Percentiles rank a stretch among this genome's conserved stretches.
Conservation (phyloP, 2,797 vertebrate species). For the Dicrostonyx torquatus region DNA sequence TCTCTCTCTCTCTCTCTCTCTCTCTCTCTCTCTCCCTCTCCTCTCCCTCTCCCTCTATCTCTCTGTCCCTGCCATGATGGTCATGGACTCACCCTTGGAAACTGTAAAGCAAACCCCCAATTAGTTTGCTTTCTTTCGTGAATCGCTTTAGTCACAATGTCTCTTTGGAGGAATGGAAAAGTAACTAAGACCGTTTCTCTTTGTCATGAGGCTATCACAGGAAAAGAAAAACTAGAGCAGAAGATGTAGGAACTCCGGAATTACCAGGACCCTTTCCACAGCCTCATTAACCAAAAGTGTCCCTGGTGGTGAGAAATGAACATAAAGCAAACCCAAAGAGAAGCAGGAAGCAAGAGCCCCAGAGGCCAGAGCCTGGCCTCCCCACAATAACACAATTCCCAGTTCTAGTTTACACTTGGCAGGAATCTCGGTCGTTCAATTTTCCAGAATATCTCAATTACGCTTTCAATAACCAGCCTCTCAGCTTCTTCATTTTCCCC, state of each 20-base stretch:
- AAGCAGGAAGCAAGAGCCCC: neutral
- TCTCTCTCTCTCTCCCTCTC: neutral
- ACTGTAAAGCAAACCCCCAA: neutral
- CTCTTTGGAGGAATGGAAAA: neutral
- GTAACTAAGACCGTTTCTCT: neutral
- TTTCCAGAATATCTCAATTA: neutral
- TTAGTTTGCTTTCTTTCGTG: neutral
- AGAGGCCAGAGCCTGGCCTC: neutral
- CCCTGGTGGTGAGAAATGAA: conserved; percentile 8
- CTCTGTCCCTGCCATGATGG: neutral
- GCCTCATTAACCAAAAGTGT: neutral
- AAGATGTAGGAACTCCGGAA: neutral
- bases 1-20: neutral
- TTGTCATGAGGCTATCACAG: neutral
- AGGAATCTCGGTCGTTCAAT: neutral
- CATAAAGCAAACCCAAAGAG: conserved; percentile 11
- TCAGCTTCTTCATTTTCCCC: neutral
- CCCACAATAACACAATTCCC: neutral
- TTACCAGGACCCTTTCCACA: neutral
- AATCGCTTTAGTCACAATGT: neutral
- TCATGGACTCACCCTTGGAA: neutral
- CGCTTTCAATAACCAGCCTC: neutral
- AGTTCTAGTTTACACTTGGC: neutral
- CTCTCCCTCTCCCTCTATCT: neutral
- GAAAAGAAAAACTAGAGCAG: neutral